Conservation (phyloP, 64 coral and sea anemone genomes). For the Actinia equina region DNA sequence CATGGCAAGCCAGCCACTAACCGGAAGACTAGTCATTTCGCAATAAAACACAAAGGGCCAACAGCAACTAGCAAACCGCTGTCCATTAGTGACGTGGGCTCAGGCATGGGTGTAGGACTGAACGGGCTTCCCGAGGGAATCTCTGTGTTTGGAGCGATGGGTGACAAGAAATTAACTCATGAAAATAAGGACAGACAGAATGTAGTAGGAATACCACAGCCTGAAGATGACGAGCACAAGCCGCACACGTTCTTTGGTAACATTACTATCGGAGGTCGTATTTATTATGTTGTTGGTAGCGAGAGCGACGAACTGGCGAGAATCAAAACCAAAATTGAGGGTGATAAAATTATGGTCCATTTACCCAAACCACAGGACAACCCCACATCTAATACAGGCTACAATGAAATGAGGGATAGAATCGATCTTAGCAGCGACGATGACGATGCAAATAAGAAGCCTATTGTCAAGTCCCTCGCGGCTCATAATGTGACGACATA, state of each 20-base stretch:
- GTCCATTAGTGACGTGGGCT: slow-evolving; percentile 87
- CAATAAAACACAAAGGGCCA: slow-evolving; percentile 54
- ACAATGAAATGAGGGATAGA: slow-evolving; percentile 42
- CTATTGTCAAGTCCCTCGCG: slow-evolving; percentile 60
- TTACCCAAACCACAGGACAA: slow-evolving; percentile 51
- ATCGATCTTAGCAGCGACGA: slow-evolving; percentile 53
- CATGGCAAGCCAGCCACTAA: slow-evolving; percentile 28
- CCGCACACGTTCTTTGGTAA: slow-evolving; percentile 90
- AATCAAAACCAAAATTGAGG: slow-evolving; percentile 56
- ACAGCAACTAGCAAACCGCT: slow-evolving; percentile 99
- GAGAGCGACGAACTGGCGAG: slow-evolving; percentile 79
- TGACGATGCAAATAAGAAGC: slow-evolving; percentile 29
- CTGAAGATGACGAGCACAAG: background rate
- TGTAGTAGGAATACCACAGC: slow-evolving; percentile 17
- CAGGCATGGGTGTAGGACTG: slow-evolving; percentile 92
- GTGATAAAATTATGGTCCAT: slow-evolving; percentile 75
- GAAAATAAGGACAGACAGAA: slow-evolving; percentile 43
- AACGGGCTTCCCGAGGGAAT: slow-evolving; percentile 75
- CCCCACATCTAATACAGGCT: slow-evolving; percentile 22
- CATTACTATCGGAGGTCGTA: slow-evolving; percentile 87
- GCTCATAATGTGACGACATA: slow-evolving; percentile 81
- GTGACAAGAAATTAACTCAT: slow-evolving; percentile 55
- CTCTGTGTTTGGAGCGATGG: slow-evolving; percentile 85
- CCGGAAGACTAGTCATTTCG: slow-evolving; percentile 29
- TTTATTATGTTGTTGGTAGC: slow-evolving; percentile 82